phyloP scores from a whole-genome alignment of 2,888 invertebrate species.

The Protonemura montana region DNA sequence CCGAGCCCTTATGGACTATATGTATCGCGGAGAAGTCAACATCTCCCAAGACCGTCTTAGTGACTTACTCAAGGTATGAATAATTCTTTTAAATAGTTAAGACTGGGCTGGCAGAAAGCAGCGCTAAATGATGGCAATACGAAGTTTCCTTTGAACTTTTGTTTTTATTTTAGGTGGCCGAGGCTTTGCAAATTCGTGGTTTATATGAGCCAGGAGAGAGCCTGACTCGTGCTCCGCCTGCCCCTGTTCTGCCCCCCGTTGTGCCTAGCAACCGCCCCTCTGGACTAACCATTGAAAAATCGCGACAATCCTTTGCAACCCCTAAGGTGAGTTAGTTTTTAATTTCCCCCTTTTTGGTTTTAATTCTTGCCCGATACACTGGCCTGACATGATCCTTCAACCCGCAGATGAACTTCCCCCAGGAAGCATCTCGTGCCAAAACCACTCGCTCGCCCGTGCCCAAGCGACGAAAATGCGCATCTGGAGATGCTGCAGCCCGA shows the following conservation, averaged over 20 bases:
- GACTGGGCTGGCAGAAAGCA: too few relatives aligned
- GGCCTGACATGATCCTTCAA: too few relatives aligned
- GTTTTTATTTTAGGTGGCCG: constrained; percentile 78
- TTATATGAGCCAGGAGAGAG: constrained; percentile 79
- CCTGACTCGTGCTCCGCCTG: not conserved
- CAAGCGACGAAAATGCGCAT: constrained; percentile 50
- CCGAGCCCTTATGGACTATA: constrained; percentile 92
- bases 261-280: constrained; percentile 50
- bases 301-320: not conserved
- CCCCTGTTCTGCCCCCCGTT: constrained; percentile 57
- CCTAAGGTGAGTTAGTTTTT: not conserved
- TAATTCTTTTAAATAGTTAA: too few relatives aligned
- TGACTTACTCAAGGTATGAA: constrained; percentile 75
- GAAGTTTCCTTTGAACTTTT: too few relatives aligned
- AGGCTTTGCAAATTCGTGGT: constrained; percentile 90
- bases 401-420: not conserved
- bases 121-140: too few relatives aligned
- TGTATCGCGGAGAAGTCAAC: constrained; percentile 93
- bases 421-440: not conserved
- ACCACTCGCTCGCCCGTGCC: not conserved
- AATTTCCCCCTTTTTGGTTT: too few relatives aligned
- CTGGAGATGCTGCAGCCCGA: constrained; percentile 53
- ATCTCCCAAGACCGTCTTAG: constrained; percentile 92
- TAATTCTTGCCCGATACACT: too few relatives aligned
- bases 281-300: not conserved